Conservation (phyloP, 1,140 invertebrate genomes). For the Calycopis cecrops region DNA sequence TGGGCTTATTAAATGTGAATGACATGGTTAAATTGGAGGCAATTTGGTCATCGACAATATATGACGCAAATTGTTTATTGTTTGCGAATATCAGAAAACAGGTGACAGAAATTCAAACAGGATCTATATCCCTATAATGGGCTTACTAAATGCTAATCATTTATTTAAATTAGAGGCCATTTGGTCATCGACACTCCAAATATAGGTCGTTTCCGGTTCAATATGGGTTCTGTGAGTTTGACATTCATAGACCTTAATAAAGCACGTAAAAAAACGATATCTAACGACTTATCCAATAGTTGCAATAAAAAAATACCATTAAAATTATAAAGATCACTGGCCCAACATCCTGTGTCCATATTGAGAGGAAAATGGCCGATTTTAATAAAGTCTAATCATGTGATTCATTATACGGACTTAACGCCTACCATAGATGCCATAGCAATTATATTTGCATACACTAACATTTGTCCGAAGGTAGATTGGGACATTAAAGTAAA, state of each 20-base stretch:
- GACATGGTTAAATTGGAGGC: too few species aligned
- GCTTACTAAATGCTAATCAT: not conserved
- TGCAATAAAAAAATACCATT: too few species aligned
- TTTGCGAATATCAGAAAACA: not conserved
- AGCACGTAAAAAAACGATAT: too few species aligned
- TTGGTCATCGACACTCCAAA: not conserved
- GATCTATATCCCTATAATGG: too few species aligned
- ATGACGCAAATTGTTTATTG: not conserved
- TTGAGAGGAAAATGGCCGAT: conserved; percentile 7
- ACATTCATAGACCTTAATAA: not conserved
- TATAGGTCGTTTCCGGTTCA: not conserved
- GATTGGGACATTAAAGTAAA: too few species aligned
- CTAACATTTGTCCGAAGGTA: conserved; percentile 12
- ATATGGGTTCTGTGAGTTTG: not conserved
- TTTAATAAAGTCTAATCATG: too few species aligned
- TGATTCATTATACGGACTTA: too few species aligned
- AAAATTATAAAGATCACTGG: too few species aligned
- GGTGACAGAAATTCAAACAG: too few species aligned
- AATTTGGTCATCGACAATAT: too few species aligned
- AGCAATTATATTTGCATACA: conserved; percentile 17
- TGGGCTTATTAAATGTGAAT: too few species aligned
- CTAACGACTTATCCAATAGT: too few species aligned
- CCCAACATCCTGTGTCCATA: conserved; percentile 14
- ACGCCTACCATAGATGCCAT: not conserved
- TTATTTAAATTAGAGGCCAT: not conserved